phyloP scores from a whole-genome alignment of 2,888 invertebrate genomes.

The Stenodema calcarata region DNA sequence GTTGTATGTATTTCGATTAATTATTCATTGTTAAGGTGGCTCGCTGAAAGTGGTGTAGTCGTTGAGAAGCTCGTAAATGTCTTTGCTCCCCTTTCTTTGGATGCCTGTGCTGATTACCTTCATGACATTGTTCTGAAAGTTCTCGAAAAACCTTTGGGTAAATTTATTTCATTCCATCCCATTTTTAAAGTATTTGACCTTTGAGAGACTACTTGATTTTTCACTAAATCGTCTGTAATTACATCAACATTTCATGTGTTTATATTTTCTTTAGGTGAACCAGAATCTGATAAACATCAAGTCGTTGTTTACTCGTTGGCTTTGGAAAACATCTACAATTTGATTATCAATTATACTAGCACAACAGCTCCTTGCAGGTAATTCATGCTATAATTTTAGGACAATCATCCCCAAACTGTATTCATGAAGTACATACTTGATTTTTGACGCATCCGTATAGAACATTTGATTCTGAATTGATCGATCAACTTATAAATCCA shows the following conservation, averaged over 20 bases:
- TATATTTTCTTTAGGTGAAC: slow-evolving; percentile 63
- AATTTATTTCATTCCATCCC: slow-evolving; percentile 60
- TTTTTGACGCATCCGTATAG: no score
- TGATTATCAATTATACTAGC: slow-evolving; percentile 70
- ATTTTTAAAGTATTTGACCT: no score
- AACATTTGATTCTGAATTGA: no score
- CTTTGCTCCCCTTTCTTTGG: slow-evolving; percentile 78
- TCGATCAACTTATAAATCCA: no score
- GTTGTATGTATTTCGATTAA: not conserved
- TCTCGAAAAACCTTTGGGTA: slow-evolving; percentile 65
- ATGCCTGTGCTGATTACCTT: slow-evolving; percentile 77
- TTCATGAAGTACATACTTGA: no score
- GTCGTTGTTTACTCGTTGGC: slow-evolving; percentile 71
- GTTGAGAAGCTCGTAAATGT: slow-evolving; percentile 66
- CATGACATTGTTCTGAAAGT: slow-evolving; percentile 70
- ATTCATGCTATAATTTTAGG: not conserved
- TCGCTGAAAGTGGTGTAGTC: slow-evolving; percentile 25
- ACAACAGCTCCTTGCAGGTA: slow-evolving; percentile 56
- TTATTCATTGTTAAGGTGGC: slow-evolving; percentile 14
- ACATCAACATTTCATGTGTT: not conserved
- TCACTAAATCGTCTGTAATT: not conserved
- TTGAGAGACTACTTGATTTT: no score
- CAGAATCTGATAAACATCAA: slow-evolving; percentile 71
- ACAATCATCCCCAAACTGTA: no score
- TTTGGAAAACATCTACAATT: slow-evolving; percentile 71